These are phyloP conservation scores for Ursus arctos DNA, from an alignment of 2,113 vertebrate species.

Conservation along the genomic window DNA sequence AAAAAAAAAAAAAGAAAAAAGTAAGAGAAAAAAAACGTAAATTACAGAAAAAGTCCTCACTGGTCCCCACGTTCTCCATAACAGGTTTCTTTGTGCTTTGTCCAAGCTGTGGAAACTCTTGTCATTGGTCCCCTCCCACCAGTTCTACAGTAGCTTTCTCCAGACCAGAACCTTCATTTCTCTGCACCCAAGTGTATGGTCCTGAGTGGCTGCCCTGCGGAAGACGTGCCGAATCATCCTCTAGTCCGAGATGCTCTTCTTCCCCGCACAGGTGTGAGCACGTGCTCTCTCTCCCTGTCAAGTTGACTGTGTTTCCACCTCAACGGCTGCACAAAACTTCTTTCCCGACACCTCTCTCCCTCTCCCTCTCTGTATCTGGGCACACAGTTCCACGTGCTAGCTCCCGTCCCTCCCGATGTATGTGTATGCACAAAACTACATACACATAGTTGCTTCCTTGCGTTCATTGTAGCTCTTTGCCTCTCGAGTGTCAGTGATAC, in stretches of 20 bases:
- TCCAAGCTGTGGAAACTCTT: constrained; percentile 90
- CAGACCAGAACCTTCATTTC: constrained; percentile 88
- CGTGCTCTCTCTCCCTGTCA: background rate
- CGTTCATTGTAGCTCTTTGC: constrained; percentile 87
- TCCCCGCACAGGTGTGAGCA: constrained; percentile 54
- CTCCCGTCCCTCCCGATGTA: constrained; percentile 68
- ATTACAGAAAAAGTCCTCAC: constrained; percentile 84
- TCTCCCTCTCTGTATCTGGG: background rate
- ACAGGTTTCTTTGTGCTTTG: constrained; percentile 90
- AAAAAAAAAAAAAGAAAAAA: constrained; percentile 66
- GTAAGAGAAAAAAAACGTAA: constrained; percentile 84
- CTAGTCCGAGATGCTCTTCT: constrained; percentile 84
- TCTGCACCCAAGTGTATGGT: constrained; percentile 92
- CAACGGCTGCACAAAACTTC: constrained; percentile 87
- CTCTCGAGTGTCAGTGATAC: constrained; percentile 88
- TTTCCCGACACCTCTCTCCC: constrained; percentile 85
- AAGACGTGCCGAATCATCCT: constrained; percentile 87
- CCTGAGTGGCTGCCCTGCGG: constrained; percentile 89
- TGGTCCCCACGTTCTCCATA: constrained; percentile 85
- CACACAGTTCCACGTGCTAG: constrained; percentile 15
- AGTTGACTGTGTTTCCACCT: constrained; percentile 85
- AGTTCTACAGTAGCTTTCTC: constrained; percentile 88
- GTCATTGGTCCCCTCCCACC: constrained; percentile 87
- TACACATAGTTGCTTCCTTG: constrained; percentile 85
- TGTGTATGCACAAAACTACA: constrained; percentile 85